A percentile compares a stretch with the other conserved stretches of the same genome.
These are phyloP conservation scores for Lepidothrix coronata DNA, from an alignment of 2,113 vertebrate genomes.

Conservation along the genomic window DNA sequence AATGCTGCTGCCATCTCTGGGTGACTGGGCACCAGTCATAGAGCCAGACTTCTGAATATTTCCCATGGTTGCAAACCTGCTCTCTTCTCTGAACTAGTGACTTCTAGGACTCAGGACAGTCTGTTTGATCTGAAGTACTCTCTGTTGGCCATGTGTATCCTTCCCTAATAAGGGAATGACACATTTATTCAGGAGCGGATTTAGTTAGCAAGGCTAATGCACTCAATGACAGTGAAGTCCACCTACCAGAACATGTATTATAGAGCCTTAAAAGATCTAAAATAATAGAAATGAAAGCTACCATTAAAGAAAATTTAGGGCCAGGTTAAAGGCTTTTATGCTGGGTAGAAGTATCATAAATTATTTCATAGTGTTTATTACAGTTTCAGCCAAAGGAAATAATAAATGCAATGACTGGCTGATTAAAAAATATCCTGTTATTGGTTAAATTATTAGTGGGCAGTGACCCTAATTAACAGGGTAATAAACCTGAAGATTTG, in stretches of 20 bases:
- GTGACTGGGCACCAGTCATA: neutral
- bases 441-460: conserved; percentile 76
- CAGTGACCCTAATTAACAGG: conserved; percentile 76
- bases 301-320: conserved; percentile 68
- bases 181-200: neutral
- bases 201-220: neutral
- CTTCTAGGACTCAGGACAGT: neutral
- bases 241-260: neutral
- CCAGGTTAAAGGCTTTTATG: conserved; percentile 63
- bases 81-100: neutral
- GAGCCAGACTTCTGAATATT: neutral
- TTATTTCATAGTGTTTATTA: conserved; percentile 76
- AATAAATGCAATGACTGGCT: conserved; percentile 74
- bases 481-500: conserved; percentile 71
- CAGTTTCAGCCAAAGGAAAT: conserved; percentile 69
- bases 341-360: conserved; percentile 66
- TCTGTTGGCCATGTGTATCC: neutral
- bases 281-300: conserved; percentile 34
- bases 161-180: neutral
- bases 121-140: neutral
- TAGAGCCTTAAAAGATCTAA: conserved; percentile 27
- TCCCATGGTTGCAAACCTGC: neutral
- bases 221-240: neutral
- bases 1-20: accelerated
- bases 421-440: conserved; percentile 71